Evolutionary conservation across 2,797 vertebrate species (phyloP), one percentile per base, ranked within the genome.

Genomic region (Sparidentex hasta): DNA sequence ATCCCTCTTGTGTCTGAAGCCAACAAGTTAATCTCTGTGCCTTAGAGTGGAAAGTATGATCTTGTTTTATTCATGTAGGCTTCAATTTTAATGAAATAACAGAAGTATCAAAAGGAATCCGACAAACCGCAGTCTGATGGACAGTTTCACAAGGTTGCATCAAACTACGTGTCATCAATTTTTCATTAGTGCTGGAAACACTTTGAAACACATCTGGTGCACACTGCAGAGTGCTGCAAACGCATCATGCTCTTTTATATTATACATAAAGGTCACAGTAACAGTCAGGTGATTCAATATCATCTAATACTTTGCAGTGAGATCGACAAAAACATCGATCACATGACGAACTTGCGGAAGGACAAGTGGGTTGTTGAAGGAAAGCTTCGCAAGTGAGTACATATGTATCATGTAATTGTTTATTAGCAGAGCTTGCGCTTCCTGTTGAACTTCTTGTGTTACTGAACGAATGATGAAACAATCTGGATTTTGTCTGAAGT

Each of bases 261-360:
- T 23, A 12, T 63, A n/a, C 46, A 55, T 13, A 76, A 68, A 74
- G 46, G 52, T 76, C 57, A 76, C 13, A 33, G 12, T 71, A 62
- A 78, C 68, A 43, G 33, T 33, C 33, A 38, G 44, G 9, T 11
- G 17, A 74, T 71, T 69, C 3, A 23, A 41, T 80, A 11, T 27
- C 67, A 23, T 81, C 27, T 74, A 81, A 88, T 90, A 80, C 88
- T 95, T 95, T 92, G 50, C 95, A 99, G 98, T 90, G 97, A 99
- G 95, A 99, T 99, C 73, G 98, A 99, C 92, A 98, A 97, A 95
- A 98, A 96, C 90, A 98, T 99, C 68, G 98, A 99, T 87, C 95
- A 96, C 83, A 98, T 99, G 97, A 97, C 97, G 91, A 99, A 97
- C 92, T 93, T 99, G 90, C 96, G 97, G 88, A 96, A 97, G 95